These are phyloP conservation scores for Habroteleia sp. DNA, from an alignment of 2,888 invertebrate species.

Conservation along the genomic window DNA sequence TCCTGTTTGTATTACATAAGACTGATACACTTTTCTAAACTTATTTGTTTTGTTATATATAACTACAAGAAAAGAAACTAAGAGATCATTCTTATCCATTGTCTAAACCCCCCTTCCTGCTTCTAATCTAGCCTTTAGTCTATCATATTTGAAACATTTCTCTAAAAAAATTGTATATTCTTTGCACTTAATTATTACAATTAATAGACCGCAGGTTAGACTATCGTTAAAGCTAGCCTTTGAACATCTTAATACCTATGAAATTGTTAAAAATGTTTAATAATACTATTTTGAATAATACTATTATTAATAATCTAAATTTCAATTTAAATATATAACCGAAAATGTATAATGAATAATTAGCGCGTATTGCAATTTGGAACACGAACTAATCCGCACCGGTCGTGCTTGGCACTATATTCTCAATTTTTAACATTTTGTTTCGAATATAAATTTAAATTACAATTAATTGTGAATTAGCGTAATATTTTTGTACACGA, in stretches of 20 bases:
- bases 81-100: background rate
- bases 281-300: too few relatives aligned
- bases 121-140: slow-evolving; percentile 40
- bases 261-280: slow-evolving; percentile 43
- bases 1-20: too few relatives aligned
- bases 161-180: slow-evolving; percentile 27
- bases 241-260: slow-evolving; percentile 44
- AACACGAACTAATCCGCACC: slow-evolving; percentile 60
- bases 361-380: slow-evolving; percentile 53
- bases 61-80: slow-evolving; percentile 19
- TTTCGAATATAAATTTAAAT: slow-evolving; percentile 23
- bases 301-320: slow-evolving; percentile 37
- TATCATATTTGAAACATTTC: slow-evolving; percentile 39
- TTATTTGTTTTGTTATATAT: slow-evolving; percentile 8
- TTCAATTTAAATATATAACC: slow-evolving; percentile 4
- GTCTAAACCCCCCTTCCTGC: slow-evolving; percentile 2
- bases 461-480: slow-evolving; percentile 23
- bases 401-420: slow-evolving; percentile 59
- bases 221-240: slow-evolving; percentile 48
- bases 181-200: slow-evolving; percentile 33
- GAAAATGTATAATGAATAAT: slow-evolving; percentile 43
- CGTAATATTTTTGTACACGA: slow-evolving; percentile 56
- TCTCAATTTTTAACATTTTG: slow-evolving; percentile 16
- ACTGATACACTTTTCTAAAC: background rate
- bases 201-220: slow-evolving; percentile 49